These are phyloP conservation scores for Pseudoips prasinana DNA, from an alignment of 2,888 invertebrate species.

Conservation along the genomic window DNA sequence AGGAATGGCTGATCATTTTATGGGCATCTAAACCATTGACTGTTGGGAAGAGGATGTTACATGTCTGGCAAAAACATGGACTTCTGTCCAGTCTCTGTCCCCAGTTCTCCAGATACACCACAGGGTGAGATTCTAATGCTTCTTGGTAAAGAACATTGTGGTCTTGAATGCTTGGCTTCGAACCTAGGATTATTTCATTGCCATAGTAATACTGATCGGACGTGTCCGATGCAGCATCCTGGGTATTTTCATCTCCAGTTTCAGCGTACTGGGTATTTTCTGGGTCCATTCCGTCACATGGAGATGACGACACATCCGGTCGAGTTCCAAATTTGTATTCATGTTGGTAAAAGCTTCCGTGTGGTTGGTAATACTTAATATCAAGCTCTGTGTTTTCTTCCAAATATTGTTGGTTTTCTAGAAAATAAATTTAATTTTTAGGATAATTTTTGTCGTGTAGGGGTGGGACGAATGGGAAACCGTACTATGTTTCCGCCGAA, in stretches of 20 bases:
- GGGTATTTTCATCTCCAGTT: not conserved
- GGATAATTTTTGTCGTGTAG: too few species aligned
- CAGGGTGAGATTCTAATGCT: slow-evolving; percentile 15
- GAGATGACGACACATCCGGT: too few species aligned
- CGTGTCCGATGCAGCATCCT: not conserved
- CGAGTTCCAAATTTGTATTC: too few species aligned
- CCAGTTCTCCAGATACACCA: slow-evolving; percentile 47
- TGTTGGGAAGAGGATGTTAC: slow-evolving; percentile 49
- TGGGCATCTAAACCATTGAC: slow-evolving; percentile 49
- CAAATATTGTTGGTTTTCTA: too few species aligned
- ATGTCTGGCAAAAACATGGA: slow-evolving; percentile 40
- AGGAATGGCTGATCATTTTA: slow-evolving; percentile 50
- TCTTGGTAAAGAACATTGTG: slow-evolving; percentile 17
- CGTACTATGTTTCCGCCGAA: too few species aligned
- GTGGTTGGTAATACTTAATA: too few species aligned
- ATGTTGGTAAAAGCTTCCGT: too few species aligned
- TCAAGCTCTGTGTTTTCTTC: too few species aligned
- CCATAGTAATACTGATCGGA: slow-evolving; percentile 1
- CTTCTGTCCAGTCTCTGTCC: slow-evolving; percentile 26
- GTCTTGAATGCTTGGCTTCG: slow-evolving; percentile 14
- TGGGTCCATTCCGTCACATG: too few species aligned
- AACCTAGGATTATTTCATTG: slow-evolving; percentile 21
- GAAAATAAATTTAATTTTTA: too few species aligned
- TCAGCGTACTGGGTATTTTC: not conserved
- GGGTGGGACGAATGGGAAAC: too few species aligned